These are phyloP conservation scores for Calephelis nemesis DNA, from an alignment of 1,140 invertebrate genomes.

Conservation along the genomic window DNA sequence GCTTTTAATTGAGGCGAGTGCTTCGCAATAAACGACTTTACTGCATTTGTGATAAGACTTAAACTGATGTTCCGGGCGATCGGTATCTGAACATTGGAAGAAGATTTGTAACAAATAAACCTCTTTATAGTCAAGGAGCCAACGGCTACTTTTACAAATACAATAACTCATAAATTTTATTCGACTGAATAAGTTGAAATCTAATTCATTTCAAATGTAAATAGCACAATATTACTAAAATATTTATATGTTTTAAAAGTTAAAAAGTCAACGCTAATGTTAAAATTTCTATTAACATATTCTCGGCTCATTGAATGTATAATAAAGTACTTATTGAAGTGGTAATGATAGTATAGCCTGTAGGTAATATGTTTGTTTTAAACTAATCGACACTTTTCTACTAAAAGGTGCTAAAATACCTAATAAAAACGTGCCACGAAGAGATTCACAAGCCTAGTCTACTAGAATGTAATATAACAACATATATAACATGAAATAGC, in stretches of 20 bases:
- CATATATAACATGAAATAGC: too few species aligned
- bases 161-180: conserved; percentile 2
- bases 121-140: conserved; percentile 41
- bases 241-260: neutral
- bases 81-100: conserved; percentile 24
- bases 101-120: conserved; percentile 35
- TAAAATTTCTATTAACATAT: neutral
- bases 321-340: conserved; percentile 8
- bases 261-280: neutral
- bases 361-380: conserved; percentile 14
- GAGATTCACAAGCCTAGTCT: conserved; percentile 17
- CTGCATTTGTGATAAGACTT: conserved; percentile 65
- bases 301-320: too few species aligned
- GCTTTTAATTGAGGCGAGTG: conserved; percentile 40
- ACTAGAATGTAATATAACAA: conserved; percentile 3
- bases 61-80: conserved; percentile 22
- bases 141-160: conserved; percentile 1
- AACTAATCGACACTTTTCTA: neutral
- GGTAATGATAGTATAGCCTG: neutral
- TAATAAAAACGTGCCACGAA: conserved; percentile 2
- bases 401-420: conserved; percentile 11
- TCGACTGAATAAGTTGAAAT: neutral
- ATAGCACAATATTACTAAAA: conserved; percentile 8
- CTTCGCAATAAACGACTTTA: conserved; percentile 39
- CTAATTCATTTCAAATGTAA: neutral